These are phyloP conservation scores for Porites lutea DNA, from an alignment of 64 coral and sea anemone species.

Conservation along the genomic window DNA sequence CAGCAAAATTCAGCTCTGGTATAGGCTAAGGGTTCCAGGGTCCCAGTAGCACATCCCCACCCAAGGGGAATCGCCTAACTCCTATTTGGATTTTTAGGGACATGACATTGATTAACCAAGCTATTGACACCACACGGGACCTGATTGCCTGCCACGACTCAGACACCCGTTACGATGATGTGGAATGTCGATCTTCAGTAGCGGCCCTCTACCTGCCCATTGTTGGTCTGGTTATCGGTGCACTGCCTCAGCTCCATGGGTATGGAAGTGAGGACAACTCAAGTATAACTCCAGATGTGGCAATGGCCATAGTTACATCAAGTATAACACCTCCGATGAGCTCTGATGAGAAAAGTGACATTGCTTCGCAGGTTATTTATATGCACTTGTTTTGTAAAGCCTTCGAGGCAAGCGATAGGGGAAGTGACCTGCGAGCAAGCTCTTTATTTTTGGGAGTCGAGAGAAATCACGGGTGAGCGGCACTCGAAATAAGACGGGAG, in stretches of 20 bases:
- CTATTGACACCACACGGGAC: constrained; percentile 89
- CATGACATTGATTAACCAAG: constrained; percentile 77
- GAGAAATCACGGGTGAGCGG: too few relatives aligned
- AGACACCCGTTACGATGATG: constrained; percentile 93
- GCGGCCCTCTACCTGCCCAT: constrained; percentile 96
- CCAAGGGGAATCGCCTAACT: too few relatives aligned
- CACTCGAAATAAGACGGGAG: too few relatives aligned
- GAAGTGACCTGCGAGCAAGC: too few relatives aligned
- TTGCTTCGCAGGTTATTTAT: constrained; percentile 73
- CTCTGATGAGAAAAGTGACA: constrained; percentile 77
- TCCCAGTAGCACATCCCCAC: too few relatives aligned
- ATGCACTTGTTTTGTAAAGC: not conserved
- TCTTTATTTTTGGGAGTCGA: too few relatives aligned
- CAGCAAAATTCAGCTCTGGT: too few relatives aligned
- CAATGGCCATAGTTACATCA: constrained; percentile 97
- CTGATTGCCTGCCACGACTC: constrained; percentile 94
- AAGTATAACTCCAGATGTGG: constrained; percentile 87
- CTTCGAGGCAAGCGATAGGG: too few relatives aligned
- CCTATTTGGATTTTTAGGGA: constrained; percentile 73
- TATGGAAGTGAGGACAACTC: constrained; percentile 82
- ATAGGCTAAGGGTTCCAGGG: too few relatives aligned
- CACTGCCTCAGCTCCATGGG: constrained; percentile 82
- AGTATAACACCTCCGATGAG: constrained; percentile 62
- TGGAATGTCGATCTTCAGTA: constrained; percentile 78
- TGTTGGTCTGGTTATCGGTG: constrained; percentile 86